Base-by-base conservation (phyloP, 2,888 invertebrate genomes). In the Auanema freiburgensis region DNA sequence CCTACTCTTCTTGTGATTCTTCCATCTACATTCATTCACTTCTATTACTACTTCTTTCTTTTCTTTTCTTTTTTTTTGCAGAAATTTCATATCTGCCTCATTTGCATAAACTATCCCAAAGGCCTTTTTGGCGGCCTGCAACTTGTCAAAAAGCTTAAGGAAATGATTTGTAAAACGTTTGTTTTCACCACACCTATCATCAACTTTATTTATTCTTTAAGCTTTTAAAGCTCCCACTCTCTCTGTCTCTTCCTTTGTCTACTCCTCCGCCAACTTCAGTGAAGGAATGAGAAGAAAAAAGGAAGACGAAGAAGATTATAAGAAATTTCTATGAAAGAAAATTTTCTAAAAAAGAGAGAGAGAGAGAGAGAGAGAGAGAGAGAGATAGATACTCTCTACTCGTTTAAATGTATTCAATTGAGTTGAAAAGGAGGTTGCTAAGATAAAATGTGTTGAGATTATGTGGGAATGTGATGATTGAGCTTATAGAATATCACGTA, bases 291-390 rank as follows among this genome's bases (percentile, higher is more conserved):
- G 41, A 40, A 21, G 33, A 55, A 54, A 21, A 42, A 16, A 24
- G 23, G 24, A 25, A 51, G 41, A 57, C 40, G 44, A 46, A 53
- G 43, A 57, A 54, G 52, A 16, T 23, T 46, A 55, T n/a, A 41
- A 49, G 50, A 58, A 44, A 44, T 51, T 12, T 11, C 25, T 18
- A 52, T 23, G 65, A 62, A 62, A 62, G 62, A 63, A 53, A 66
- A 21, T 18, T 16, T 18, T 16, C 16, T 16, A 46, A 46, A 21
- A 46, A n/a, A 50, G 50, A 50, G 50, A 50, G 50, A 10, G 50
- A 50, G 50, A 50, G 50, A 50, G 50, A 50, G 50, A 50, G 50
- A 8, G 52, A 52, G 52, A 52, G 18, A 14, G 18, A 52, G 52
- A 52, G 52, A 52, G 23, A 52, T 3, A 46, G 46, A 46, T 46